Percentiles rank a stretch among this genome's conserved stretches.
Conservation (phyloP, 2,888 invertebrate genomes). For the Ferrisia virgata region DNA sequence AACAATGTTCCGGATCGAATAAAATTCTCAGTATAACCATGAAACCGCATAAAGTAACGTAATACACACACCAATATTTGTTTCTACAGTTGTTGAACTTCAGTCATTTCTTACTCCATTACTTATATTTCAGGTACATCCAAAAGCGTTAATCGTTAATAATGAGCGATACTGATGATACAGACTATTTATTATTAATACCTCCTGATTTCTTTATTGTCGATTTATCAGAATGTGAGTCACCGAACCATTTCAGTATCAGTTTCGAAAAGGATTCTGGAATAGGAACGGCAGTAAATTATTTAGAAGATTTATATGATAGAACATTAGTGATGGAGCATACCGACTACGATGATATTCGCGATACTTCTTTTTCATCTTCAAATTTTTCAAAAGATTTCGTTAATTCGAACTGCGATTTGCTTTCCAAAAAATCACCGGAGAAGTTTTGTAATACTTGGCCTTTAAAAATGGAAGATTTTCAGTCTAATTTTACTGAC, state of each 20-base stretch:
- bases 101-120: neutral
- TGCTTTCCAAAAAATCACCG: neutral
- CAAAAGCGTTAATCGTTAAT: neutral
- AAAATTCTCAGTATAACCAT: neutral
- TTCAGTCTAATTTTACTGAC: neutral
- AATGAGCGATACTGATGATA: constrained; percentile 72
- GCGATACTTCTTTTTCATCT: neutral
- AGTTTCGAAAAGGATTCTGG: neutral
- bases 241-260: neutral
- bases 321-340: neutral
- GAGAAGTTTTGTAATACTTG: constrained; percentile 11
- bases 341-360: neutral
- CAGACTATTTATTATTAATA: constrained; percentile 74
- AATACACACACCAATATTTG: neutral
- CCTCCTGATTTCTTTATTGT: constrained; percentile 62
- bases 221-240: constrained; percentile 18
- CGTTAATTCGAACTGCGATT: neutral
- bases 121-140: neutral
- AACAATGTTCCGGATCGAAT: neutral
- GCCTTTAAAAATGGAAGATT: constrained; percentile 8
- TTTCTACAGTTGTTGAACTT: too few relatives aligned
- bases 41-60: neutral
- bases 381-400: neutral
- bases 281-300: neutral
- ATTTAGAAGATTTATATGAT: neutral